Percentiles rank a stretch among this genome's conserved stretches.
Evolutionary conservation across 2,113 vertebrate genomes (phyloP).

Genomic region (human): DNA sequence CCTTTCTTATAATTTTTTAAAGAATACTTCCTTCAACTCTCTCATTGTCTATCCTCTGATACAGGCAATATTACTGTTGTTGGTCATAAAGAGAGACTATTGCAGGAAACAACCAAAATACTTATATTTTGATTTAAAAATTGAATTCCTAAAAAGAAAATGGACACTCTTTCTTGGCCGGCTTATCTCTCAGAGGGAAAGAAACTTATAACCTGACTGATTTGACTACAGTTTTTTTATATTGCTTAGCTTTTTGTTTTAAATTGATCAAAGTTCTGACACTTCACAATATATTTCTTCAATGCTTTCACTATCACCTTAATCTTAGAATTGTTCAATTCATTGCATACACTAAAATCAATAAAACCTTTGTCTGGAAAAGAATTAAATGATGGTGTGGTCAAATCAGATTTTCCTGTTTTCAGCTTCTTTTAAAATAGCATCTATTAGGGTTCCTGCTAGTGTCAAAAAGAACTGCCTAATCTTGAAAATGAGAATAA

Average conservation of each 20-base stretch:
- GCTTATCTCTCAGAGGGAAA: background rate
- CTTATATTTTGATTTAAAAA: background rate
- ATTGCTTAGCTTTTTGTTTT: background rate
- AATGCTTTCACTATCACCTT: background rate
- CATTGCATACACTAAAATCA: background rate
- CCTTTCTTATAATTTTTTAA: accelerated
- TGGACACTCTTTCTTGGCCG: background rate
- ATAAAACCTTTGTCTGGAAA: background rate
- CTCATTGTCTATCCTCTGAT: too few species aligned
- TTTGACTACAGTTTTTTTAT: background rate
- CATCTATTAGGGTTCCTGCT: background rate
- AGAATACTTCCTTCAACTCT: accelerated
- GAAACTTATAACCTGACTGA: background rate
- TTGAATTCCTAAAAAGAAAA: background rate
- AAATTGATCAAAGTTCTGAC: background rate
- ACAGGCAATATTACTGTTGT: accelerated
- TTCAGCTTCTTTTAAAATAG: slow-evolving; percentile 34
- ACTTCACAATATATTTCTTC: background rate
- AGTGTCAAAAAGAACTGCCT: background rate
- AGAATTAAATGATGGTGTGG: background rate
- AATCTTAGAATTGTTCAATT: background rate
- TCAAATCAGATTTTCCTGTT: background rate
- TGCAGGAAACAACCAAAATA: background rate
- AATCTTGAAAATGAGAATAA: background rate
- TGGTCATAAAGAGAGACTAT: background rate